These are phyloP conservation scores for Epinephelus coioides DNA, from an alignment of 2,797 vertebrate species.

Conservation along the genomic window DNA sequence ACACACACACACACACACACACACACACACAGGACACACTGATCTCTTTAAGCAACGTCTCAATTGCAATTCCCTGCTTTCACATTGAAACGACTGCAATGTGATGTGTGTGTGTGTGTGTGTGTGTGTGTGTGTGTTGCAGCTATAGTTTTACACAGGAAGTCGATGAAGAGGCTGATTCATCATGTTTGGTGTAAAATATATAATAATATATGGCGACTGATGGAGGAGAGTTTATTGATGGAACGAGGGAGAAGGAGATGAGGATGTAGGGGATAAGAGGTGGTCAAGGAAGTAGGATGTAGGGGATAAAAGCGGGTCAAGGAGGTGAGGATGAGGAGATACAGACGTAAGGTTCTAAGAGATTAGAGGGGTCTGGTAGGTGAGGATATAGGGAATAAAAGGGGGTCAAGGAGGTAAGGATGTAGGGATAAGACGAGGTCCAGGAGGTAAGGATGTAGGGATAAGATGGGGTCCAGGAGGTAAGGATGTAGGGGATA, in stretches of 20 bases:
- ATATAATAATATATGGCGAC: slow-evolving; percentile 19
- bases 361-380: neutral
- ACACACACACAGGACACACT: slow-evolving; percentile 29
- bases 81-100: slow-evolving; percentile 44
- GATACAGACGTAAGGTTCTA: neutral
- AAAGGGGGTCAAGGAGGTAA: too few species aligned
- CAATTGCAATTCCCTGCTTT: slow-evolving; percentile 56
- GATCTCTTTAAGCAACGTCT: slow-evolving; percentile 58
- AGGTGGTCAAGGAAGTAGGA: neutral
- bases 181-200: slow-evolving; percentile 64
- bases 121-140: slow-evolving; percentile 18
- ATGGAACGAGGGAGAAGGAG: neutral
- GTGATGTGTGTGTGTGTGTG: slow-evolving; percentile 22
- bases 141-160: slow-evolving; percentile 71
- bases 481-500: too few species aligned
- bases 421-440: neutral
- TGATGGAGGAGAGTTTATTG: slow-evolving; percentile 39
- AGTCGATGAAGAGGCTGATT: slow-evolving; percentile 68
- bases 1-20: neutral
- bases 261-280: neutral
- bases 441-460: neutral
- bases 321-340: neutral
- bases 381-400: neutral
- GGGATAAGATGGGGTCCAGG: too few species aligned
- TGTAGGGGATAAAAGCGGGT: too few species aligned